Conservation (phyloP, 2,113 vertebrate species). For the Tragulus kanchil region DNA sequence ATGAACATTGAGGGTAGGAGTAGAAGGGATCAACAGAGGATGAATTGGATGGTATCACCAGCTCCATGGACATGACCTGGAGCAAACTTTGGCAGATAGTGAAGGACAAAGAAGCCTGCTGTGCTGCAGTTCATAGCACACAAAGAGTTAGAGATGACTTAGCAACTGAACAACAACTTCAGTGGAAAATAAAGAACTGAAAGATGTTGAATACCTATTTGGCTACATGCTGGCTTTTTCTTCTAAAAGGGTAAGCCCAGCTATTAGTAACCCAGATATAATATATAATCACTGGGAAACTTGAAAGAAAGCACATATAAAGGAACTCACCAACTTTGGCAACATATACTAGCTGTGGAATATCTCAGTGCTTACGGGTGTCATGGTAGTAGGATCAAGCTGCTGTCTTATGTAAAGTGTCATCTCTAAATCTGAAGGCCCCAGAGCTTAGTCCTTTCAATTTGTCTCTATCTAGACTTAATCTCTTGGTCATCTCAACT, state of each 20-base stretch:
- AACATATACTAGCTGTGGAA: neutral
- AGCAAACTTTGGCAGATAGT: neutral
- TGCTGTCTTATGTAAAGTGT: neutral
- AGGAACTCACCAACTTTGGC: neutral
- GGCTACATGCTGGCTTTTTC: neutral
- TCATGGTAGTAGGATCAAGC: neutral
- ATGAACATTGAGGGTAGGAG: neutral
- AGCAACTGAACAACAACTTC: neutral
- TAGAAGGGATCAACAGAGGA: neutral
- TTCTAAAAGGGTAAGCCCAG: neutral
- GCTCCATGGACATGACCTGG: neutral
- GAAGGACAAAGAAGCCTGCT: neutral
- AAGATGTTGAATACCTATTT: neutral
- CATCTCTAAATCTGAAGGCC: neutral
- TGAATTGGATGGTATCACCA: neutral
- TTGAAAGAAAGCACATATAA: neutral
- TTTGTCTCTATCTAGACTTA: constrained; percentile 1
- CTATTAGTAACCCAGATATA: neutral
- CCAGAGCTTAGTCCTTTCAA: neutral
- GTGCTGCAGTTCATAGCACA: neutral
- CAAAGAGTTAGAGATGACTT: rapidly evolving
- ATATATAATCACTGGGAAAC: neutral
- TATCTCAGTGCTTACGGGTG: neutral
- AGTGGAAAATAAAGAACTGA: constrained; percentile 20
- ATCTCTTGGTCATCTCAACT: neutral